Evolutionary conservation across 2,888 invertebrate species (phyloP).

Genomic region (Drepanosiphum platanoidis): DNA sequence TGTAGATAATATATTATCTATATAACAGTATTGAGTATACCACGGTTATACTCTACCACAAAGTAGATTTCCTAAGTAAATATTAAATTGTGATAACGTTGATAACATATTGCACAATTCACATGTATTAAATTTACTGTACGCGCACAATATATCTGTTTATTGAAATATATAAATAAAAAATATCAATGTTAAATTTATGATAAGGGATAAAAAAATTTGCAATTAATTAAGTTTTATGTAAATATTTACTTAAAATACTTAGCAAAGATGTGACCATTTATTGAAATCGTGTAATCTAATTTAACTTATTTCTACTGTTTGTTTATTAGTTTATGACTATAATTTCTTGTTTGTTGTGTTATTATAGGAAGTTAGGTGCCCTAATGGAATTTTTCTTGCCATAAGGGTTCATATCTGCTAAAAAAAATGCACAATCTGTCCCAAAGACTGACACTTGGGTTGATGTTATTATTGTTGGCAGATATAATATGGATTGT

Average conservation of each 20-base stretch:
- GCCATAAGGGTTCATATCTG: constrained; percentile 14
- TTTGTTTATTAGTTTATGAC: neutral
- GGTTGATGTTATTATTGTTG: constrained; percentile 84
- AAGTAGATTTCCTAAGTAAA: no score
- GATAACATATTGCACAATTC: no score
- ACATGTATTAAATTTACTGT: no score
- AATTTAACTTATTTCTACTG: neutral
- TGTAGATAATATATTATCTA: no score
- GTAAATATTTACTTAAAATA: constrained; percentile 5
- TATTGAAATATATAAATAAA: neutral
- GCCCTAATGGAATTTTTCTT: constrained; percentile 16
- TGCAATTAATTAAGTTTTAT: neutral
- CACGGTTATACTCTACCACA: no score
- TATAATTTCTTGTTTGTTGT: neutral
- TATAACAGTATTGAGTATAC: no score
- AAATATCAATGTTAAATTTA: neutral
- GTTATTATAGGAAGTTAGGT: neutral
- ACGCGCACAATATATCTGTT: no score
- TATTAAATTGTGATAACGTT: no score
- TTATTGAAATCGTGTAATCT: neutral
- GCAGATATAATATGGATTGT: constrained; percentile 97
- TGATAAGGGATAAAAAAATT: constrained; percentile 7
- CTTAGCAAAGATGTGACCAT: constrained; percentile 33
- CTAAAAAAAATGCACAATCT: constrained; percentile 71
- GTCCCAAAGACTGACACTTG: constrained; percentile 81